Base-by-base conservation (phyloP, 2,113 vertebrate species). In the Bufo gargarizans region DNA sequence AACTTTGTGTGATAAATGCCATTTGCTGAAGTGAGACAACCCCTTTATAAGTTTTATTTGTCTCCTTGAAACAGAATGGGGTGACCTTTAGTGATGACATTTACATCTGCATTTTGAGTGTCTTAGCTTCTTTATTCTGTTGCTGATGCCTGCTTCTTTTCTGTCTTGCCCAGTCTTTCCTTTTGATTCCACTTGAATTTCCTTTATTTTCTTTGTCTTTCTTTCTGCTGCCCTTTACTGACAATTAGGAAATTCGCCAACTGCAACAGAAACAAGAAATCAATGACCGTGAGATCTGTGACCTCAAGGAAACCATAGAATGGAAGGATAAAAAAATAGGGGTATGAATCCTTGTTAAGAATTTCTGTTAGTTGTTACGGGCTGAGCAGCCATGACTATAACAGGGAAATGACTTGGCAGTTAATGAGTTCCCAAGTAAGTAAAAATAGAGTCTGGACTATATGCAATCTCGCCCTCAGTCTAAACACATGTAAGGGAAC, bases 291-390 rank as follows among this genome's bases (percentile, higher is more conserved):
- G 97, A 98, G 91, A 95, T 99, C 77, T 93, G 95, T 89, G 97
- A 99, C 89, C 96, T 99, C 86, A 96, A 98, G 93, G 98, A 99
- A 89, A 97, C 96, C 33, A 94, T 99, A 95, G 97, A 97, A 81
- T 99, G 98, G 97, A 99, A 99, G 93, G 97, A 99, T 93, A 98
- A 96, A 95, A 98, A 97, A 94, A 98, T 96, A 95, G 95, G 95
- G 94, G 96, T 96, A 96, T 94, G 96, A 90, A 67, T 91, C 5
- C 63, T 8, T 55, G 20, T 84, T 86, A 77, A 10, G 14, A 0
- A 13, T 81, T 6, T 83, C 90, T 56, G 71, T 19, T 50, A 85
- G 1, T 19, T 20, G 67, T 12, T 55, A 72, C 83, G 1, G 0
- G 10, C 2, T 85, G 89, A 53, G 33, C 22, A 7, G 13, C 9